Evolutionary conservation across 2,797 vertebrate genomes (phyloP).

Genomic region (Spondyliosoma cantharus): DNA sequence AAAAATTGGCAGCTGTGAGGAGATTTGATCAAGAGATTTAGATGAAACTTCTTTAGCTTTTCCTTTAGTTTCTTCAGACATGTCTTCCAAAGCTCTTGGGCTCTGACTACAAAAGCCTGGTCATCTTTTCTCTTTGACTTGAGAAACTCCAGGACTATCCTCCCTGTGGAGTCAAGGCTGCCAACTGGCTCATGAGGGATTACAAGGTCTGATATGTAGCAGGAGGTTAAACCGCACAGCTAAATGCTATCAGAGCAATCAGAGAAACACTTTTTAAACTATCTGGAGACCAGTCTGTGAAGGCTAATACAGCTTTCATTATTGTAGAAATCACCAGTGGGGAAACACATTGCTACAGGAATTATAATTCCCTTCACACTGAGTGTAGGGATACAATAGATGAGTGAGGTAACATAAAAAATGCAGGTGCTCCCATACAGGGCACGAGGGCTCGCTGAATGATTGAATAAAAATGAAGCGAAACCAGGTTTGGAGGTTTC

Average conservation of each 20-base stretch:
- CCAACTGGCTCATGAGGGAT: constrained; percentile 12
- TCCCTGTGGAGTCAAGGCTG: constrained; percentile 11
- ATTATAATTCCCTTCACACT: not conserved
- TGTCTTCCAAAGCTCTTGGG: not conserved
- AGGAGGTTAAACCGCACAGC: constrained; percentile 14
- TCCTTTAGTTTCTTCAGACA: not conserved
- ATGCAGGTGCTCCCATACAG: not conserved
- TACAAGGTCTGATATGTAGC: constrained; percentile 27
- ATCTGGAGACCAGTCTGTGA: not conserved
- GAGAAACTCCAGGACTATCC: not conserved
- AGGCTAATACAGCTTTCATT: not conserved
- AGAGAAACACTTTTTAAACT: not conserved
- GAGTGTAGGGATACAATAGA: not conserved
- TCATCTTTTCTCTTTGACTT: constrained; percentile 41
- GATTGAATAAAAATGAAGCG: constrained; percentile 23
- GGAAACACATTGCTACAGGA: not conserved
- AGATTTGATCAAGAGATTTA: constrained; percentile 6
- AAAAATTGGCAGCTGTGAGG: not conserved
- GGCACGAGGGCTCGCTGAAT: not conserved
- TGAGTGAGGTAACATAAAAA: not conserved
- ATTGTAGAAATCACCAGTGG: not conserved
- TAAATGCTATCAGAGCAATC: constrained; percentile 8
- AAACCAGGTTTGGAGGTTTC: not conserved
- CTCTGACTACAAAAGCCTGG: constrained; percentile 4
- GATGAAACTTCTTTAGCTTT: not conserved